Conservation (phyloP, 53 echinoderm and acorn worm species). For the Astropecten irregularis region DNA sequence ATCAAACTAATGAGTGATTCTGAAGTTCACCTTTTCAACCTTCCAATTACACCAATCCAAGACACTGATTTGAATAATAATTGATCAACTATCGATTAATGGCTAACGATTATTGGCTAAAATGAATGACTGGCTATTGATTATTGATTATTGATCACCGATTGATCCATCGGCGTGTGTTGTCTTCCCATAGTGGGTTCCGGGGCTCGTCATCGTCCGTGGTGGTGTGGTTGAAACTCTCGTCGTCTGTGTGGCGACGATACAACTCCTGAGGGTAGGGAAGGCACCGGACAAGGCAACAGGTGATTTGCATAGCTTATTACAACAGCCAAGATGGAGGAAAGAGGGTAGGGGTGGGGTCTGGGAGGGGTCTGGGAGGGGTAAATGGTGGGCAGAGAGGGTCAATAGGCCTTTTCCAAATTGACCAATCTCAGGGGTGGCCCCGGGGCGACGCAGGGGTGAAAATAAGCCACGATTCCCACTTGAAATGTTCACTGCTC, state of each 20-base stretch:
- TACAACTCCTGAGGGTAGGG: constrained; percentile 56
- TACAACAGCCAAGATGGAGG: not conserved
- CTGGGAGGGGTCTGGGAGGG: not conserved
- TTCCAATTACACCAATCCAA: too few species aligned
- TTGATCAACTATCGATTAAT: too few species aligned
- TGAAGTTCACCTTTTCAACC: too few species aligned
- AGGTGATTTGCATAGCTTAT: not conserved
- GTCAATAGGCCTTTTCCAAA: too few species aligned
- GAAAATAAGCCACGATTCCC: too few species aligned
- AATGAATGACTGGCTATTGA: constrained; percentile 12
- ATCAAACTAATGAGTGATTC: too few species aligned
- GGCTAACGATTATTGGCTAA: constrained; percentile 23
- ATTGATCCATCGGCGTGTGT: constrained; percentile 80
- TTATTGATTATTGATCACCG: constrained; percentile 59
- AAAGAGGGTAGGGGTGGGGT: not conserved
- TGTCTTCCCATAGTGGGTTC: constrained; percentile 70
- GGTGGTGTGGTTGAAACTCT: constrained; percentile 58
- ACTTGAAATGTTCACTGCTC: too few species aligned
- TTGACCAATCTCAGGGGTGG: too few species aligned
- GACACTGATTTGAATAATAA: too few species aligned
- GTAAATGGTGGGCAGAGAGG: not conserved
- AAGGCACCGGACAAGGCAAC: not conserved
- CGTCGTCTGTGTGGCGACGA: constrained; percentile 54
- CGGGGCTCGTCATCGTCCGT: constrained; percentile 67
- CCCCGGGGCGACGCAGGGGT: too few species aligned